These are phyloP conservation scores for Tetranychus cinnabarinus DNA, from an alignment of 1,140 invertebrate species.

Conservation along the genomic window DNA sequence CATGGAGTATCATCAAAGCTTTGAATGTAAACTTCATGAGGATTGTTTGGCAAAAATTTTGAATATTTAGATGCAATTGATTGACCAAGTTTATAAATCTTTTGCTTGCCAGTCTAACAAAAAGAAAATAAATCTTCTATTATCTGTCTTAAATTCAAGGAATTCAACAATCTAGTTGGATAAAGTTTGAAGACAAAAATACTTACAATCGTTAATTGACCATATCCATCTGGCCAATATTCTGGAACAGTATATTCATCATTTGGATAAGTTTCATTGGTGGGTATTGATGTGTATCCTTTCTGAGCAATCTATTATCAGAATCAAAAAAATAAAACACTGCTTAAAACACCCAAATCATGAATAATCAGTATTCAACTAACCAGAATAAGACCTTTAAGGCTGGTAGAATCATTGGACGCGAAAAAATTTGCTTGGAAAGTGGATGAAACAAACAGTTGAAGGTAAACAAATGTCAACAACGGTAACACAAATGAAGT, in stretches of 20 bases:
- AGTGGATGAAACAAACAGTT: too few relatives aligned
- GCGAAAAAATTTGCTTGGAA: too few relatives aligned
- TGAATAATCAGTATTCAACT: too few relatives aligned
- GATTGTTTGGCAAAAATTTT: constrained; percentile 1
- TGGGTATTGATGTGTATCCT: too few relatives aligned
- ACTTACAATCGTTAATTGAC: neutral
- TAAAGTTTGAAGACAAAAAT: too few relatives aligned
- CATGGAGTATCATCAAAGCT: constrained; percentile 6
- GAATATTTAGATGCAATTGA: constrained; percentile 4
- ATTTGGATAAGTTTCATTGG: constrained; percentile 1
- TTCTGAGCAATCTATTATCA: neutral
- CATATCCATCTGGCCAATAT: constrained; percentile 7
- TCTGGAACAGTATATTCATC: constrained; percentile 21
- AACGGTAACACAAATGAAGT: too few relatives aligned
- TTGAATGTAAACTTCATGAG: constrained; percentile 3
- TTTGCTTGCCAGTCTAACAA: constrained; percentile 6
- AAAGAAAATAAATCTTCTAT: neutral
- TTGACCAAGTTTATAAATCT: constrained; percentile 7
- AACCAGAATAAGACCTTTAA: too few relatives aligned
- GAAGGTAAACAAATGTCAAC: too few relatives aligned
- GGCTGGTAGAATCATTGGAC: too few relatives aligned
- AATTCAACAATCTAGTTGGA: too few relatives aligned
- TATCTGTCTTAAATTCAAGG: neutral
- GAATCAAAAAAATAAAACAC: constrained; percentile 1
- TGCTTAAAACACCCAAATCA: too few relatives aligned